Evolutionary conservation across 2,888 invertebrate genomes (phyloP).

Genomic region (Drosophila cognata): DNA sequence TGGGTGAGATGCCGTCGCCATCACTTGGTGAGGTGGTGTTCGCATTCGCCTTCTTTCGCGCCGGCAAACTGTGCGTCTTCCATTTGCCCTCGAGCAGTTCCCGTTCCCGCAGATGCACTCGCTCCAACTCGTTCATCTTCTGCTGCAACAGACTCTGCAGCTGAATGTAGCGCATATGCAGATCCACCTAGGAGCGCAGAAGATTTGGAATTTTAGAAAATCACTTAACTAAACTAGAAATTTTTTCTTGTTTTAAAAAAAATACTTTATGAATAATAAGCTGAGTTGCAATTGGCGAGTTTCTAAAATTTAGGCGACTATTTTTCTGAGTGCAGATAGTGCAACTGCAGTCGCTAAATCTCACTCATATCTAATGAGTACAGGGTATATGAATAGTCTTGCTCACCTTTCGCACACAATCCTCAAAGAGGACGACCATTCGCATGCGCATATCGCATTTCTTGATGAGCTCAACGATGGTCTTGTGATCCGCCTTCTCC

Average conservation of each 20-base stretch:
- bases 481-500: slow-evolving; percentile 97
- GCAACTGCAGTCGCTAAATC: neutral
- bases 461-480: slow-evolving; percentile 96
- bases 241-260: no score
- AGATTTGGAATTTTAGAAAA: neutral
- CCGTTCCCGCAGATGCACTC: slow-evolving; percentile 91
- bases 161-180: slow-evolving; percentile 96
- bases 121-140: slow-evolving; percentile 93
- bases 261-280: no score
- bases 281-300: no score
- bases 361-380: no score
- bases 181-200: slow-evolving; percentile 87
- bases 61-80: slow-evolving; percentile 95
- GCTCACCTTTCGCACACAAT: slow-evolving; percentile 95
- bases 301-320: no score
- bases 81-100: slow-evolving; percentile 94
- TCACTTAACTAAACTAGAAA: no score
- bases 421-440: slow-evolving; percentile 98
- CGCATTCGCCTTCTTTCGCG: slow-evolving; percentile 90
- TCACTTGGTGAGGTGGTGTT: slow-evolving; percentile 87
- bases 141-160: slow-evolving; percentile 93
- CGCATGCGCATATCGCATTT: slow-evolving; percentile 95
- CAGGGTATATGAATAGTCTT: rapidly evolving
- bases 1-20: slow-evolving; percentile 85
- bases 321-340: no score